Conservation (phyloP, 1,140 invertebrate species). For the Triops cancriformis region DNA sequence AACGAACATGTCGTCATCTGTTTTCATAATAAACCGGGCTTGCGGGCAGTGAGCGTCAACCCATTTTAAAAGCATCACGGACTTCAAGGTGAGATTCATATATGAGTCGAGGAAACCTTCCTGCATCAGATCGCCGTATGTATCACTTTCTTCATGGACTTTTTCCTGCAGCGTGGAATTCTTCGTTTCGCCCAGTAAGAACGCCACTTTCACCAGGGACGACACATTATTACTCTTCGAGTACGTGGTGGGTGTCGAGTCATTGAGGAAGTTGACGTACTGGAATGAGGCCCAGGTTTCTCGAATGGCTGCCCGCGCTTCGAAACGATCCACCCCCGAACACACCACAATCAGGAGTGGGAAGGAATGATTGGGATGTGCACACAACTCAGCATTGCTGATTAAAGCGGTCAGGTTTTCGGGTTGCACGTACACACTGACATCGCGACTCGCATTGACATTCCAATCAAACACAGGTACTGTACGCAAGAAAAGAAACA, state of each 20-base stretch:
- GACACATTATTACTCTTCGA: neutral
- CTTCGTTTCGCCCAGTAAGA: slow-evolving; percentile 48
- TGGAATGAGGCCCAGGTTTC: slow-evolving; percentile 63
- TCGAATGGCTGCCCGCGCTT: slow-evolving; percentile 58
- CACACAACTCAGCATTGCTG: slow-evolving; percentile 34
- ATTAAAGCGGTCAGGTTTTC: slow-evolving; percentile 58
- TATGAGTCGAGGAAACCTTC: slow-evolving; percentile 83
- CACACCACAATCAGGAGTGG: slow-evolving; percentile 64
- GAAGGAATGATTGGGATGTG: slow-evolving; percentile 28
- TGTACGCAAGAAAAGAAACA: slow-evolving; percentile 38
- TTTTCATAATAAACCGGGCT: slow-evolving; percentile 41
- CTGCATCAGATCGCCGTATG: slow-evolving; percentile 77
- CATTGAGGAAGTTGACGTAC: slow-evolving; percentile 2
- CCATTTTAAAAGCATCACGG: slow-evolving; percentile 76
- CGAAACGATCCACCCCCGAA: slow-evolving; percentile 57
- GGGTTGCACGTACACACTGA: slow-evolving; percentile 57
- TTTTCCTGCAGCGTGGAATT: slow-evolving; percentile 48
- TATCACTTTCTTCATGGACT: slow-evolving; percentile 50
- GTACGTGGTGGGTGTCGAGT: neutral
- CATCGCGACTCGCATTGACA: slow-evolving; percentile 58
- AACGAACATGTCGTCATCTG: slow-evolving; percentile 48
- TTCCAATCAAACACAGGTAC: slow-evolving; percentile 59
- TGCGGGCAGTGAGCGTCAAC: slow-evolving; percentile 33
- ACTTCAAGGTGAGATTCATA: slow-evolving; percentile 86
- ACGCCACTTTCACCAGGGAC: slow-evolving; percentile 41